Conservation (phyloP, 2,113 vertebrate species). For the Siniperca chuatsi region DNA sequence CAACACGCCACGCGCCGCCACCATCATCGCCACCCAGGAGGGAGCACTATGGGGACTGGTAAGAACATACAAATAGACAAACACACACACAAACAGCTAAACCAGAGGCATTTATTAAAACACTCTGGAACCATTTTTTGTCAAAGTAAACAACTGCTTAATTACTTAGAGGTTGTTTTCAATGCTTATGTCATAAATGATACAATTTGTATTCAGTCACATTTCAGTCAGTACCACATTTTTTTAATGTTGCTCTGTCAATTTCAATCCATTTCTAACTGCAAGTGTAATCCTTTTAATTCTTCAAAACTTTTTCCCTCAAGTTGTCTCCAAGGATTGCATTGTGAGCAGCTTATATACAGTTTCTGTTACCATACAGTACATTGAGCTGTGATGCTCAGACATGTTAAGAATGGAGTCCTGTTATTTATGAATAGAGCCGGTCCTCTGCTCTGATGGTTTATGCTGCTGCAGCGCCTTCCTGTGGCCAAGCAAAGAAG, state of each 20-base stretch:
- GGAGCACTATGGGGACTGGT: slow-evolving; percentile 98
- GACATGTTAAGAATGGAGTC: slow-evolving; percentile 70
- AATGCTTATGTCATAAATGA: not conserved
- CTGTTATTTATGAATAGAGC: slow-evolving; percentile 70
- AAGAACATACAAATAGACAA: slow-evolving; percentile 63
- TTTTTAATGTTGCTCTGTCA: not conserved
- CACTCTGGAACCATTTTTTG: not conserved
- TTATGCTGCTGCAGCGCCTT: slow-evolving; percentile 54
- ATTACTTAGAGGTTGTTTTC: not conserved
- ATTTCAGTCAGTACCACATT: not conserved
- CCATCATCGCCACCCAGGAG: slow-evolving; percentile 93
- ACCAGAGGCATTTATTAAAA: not conserved
- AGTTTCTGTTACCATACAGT: not conserved
- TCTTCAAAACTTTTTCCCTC: not conserved
- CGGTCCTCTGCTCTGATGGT: not conserved
- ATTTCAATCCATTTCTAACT: not conserved
- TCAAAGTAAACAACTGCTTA: not conserved
- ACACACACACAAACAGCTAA: not conserved
- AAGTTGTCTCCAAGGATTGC: not conserved
- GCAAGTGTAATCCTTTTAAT: not conserved
- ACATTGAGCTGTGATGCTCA: slow-evolving; percentile 28
- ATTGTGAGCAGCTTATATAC: not conserved
- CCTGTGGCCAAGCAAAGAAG: slow-evolving; percentile 51
- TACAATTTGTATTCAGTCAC: not conserved
- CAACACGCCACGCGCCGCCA: slow-evolving; percentile 97